Percentiles rank a stretch among this genome's conserved stretches.
These are phyloP conservation scores for Denticeps clupeoides DNA, from an alignment of 2,797 vertebrate genomes.

Conservation along the genomic window DNA sequence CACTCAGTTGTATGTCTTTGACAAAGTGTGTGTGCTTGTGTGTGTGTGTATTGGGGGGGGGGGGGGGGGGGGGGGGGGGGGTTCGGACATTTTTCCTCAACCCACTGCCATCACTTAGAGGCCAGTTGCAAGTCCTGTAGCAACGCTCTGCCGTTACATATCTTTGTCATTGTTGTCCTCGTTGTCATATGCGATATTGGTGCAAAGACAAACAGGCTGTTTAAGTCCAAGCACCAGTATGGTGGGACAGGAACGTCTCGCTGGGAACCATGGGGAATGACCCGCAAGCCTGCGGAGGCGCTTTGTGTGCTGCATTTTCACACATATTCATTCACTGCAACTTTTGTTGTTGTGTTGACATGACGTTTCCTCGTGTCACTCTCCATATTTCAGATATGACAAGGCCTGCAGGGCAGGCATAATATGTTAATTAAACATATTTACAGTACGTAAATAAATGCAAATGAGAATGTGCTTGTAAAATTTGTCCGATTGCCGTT, in stretches of 20 bases:
- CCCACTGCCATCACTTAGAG: constrained; percentile 22
- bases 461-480: not conserved
- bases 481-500: not conserved
- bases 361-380: constrained; percentile 45
- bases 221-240: constrained; percentile 22
- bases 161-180: not conserved
- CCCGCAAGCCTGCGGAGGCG: constrained; percentile 41
- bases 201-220: constrained; percentile 16
- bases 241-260: constrained; percentile 40
- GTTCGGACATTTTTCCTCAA: constrained; percentile 10
- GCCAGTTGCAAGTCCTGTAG: no score
- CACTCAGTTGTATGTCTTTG: not conserved
- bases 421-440: constrained; percentile 9
- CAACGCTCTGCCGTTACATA: constrained; percentile 2
- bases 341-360: constrained; percentile 59
- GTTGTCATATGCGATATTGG: constrained; percentile 15
- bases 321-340: constrained; percentile 64
- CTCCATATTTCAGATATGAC: constrained; percentile 54
- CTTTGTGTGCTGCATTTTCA: constrained; percentile 58
- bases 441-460: not conserved
- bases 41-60: no score
- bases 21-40: no score
- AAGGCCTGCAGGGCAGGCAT: constrained; percentile 43
- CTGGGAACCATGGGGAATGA: constrained; percentile 31
- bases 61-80: no score